Evolutionary conservation across 2,888 invertebrate genomes (phyloP).

Genomic region (Hemaris fuciformis): DNA sequence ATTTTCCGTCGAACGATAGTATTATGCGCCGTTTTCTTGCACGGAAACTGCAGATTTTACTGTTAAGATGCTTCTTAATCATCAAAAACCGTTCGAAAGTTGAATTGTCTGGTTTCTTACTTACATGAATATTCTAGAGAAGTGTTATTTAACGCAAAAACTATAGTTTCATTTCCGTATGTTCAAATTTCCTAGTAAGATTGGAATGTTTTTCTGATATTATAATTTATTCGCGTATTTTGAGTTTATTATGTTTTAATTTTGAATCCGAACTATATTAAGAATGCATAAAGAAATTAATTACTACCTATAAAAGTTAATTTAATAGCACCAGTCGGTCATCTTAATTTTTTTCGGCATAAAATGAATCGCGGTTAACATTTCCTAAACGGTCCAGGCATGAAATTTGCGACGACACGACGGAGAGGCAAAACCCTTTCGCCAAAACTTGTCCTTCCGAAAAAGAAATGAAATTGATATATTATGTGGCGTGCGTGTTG

Average conservation of each 20-base stretch:
- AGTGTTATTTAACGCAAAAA: neutral
- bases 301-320: no score
- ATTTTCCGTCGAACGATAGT: neutral
- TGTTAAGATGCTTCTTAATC: neutral
- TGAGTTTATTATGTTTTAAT: no score
- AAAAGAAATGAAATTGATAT: neutral
- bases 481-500: constrained; percentile 16
- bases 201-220: neutral
- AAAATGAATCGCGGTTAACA: no score
- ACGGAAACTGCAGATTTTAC: neutral
- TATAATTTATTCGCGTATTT: no score
- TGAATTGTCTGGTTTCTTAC: neutral
- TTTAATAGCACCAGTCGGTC: no score
- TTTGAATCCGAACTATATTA: no score
- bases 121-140: neutral
- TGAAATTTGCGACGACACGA: neutral
- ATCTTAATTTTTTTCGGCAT: no score
- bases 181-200: neutral
- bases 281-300: no score
- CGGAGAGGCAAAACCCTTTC: neutral
- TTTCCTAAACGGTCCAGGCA: neutral
- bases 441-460: neutral
- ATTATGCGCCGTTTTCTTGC: neutral
- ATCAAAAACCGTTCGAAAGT: neutral
- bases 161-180: neutral